Evolutionary conservation across 2,888 invertebrate genomes (phyloP).

Genomic region (Pyrochroa serraticornis): DNA sequence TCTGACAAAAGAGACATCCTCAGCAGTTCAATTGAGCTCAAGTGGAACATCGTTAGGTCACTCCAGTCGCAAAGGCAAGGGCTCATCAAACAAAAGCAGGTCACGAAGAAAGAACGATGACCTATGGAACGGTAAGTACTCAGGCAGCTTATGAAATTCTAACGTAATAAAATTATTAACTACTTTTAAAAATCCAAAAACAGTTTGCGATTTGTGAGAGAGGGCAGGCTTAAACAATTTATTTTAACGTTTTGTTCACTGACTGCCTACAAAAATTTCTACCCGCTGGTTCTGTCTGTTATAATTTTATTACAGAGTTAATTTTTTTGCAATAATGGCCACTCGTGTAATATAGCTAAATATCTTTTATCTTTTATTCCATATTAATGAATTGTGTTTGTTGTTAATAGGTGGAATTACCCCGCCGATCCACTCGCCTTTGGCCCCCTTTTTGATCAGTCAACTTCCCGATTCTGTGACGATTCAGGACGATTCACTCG

Average conservation of each 20-base stretch:
- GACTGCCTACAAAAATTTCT: too few relatives aligned
- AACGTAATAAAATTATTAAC: too few relatives aligned
- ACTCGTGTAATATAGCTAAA: too few relatives aligned
- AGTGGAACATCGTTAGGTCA: slow-evolving; percentile 49
- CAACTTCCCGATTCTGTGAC: slow-evolving; percentile 79
- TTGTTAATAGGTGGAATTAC: slow-evolving; percentile 74
- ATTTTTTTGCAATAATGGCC: too few relatives aligned
- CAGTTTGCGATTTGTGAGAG: too few relatives aligned
- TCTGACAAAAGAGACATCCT: slow-evolving; percentile 64
- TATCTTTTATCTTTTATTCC: neutral
- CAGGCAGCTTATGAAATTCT: too few relatives aligned
- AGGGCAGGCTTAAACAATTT: too few relatives aligned
- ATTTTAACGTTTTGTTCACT: too few relatives aligned
- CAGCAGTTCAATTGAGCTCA: slow-evolving; percentile 50
- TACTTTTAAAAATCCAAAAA: too few relatives aligned
- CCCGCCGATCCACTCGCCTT: slow-evolving; percentile 73
- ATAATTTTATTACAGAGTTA: too few relatives aligned
- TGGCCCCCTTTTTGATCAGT: slow-evolving; percentile 75
- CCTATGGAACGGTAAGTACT: slow-evolving; percentile 71
- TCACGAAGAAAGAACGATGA: slow-evolving; percentile 78
- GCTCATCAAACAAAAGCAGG: slow-evolving; percentile 74
- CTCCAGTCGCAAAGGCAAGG: slow-evolving; percentile 74
- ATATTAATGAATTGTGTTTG: slow-evolving; percentile 9
- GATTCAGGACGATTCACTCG: slow-evolving; percentile 88
- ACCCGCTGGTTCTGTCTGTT: too few relatives aligned